phyloP scores from a whole-genome alignment of 1,140 invertebrate species.

The Diachasma alloeum region DNA sequence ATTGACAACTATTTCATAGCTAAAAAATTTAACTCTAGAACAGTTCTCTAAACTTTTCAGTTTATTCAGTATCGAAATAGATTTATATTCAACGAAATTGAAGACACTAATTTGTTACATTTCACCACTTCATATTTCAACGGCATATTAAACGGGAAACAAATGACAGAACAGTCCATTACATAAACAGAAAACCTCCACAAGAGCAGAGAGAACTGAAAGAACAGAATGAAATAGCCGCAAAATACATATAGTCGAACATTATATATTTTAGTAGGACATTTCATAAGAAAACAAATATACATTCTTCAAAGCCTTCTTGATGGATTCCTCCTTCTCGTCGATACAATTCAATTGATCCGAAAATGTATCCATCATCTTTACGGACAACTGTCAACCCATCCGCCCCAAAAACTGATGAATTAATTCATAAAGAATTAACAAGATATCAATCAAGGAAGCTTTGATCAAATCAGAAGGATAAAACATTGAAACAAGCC shows the following conservation, averaged over 20 bases:
- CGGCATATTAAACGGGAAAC: neutral
- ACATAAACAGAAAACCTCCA: neutral
- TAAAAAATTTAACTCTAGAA: too few species aligned
- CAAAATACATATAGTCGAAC: conserved; percentile 57
- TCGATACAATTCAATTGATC: neutral
- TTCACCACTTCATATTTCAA: conserved; percentile 14
- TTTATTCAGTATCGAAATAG: too few species aligned
- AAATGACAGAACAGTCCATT: neutral
- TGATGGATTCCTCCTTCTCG: conserved; percentile 28
- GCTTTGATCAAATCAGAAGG: conserved; percentile 34
- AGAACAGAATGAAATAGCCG: conserved; percentile 45
- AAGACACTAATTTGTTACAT: neutral
- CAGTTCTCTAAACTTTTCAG: too few species aligned
- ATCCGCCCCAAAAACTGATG: neutral
- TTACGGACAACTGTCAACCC: neutral
- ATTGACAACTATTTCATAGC: too few species aligned
- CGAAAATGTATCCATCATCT: neutral
- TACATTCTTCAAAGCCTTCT: conserved; percentile 43
- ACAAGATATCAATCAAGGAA: conserved; percentile 31
- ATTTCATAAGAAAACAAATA: conserved; percentile 45
- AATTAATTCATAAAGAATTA: neutral
- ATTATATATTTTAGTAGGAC: conserved; percentile 64
- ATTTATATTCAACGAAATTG: too few species aligned
- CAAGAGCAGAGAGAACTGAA: neutral
- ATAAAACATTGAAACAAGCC: conserved; percentile 36